Evolutionary conservation across 2,113 vertebrate species (phyloP).

Genomic region (Capreolus pygargus): DNA sequence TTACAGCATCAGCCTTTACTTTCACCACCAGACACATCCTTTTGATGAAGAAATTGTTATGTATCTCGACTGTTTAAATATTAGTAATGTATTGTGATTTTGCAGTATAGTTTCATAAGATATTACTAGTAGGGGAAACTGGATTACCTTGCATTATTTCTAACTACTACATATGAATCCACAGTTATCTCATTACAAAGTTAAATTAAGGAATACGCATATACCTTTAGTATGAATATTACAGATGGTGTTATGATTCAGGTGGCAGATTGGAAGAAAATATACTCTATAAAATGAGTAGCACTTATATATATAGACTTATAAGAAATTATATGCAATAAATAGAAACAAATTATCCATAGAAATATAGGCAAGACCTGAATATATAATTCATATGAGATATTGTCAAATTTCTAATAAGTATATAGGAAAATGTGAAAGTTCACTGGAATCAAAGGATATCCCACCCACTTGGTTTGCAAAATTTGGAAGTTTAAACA

Average conservation of each 20-base stretch:
- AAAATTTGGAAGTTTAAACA: not conserved
- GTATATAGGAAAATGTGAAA: not conserved
- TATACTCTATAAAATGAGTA: not conserved
- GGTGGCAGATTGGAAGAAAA: not conserved
- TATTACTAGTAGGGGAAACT: not conserved
- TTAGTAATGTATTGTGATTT: not conserved
- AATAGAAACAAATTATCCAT: too few relatives aligned
- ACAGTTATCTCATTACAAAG: not conserved
- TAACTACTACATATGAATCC: not conserved
- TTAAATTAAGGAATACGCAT: not conserved
- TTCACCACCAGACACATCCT: not conserved
- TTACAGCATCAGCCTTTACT: not conserved
- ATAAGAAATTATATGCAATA: too few relatives aligned
- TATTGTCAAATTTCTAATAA: not conserved
- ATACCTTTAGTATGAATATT: not conserved
- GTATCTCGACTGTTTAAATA: not conserved
- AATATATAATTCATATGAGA: not conserved
- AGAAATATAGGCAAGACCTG: not conserved
- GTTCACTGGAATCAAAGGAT: not conserved
- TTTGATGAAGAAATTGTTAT: not conserved
- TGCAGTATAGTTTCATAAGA: not conserved
- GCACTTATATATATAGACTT: not conserved
- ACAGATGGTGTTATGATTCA: not conserved
- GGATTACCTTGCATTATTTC: not conserved
- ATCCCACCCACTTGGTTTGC: not conserved